Percentiles rank a stretch among this genome's conserved stretches.
Conservation (phyloP, 2,113 vertebrate genomes). For the Catharus fuscescens region DNA sequence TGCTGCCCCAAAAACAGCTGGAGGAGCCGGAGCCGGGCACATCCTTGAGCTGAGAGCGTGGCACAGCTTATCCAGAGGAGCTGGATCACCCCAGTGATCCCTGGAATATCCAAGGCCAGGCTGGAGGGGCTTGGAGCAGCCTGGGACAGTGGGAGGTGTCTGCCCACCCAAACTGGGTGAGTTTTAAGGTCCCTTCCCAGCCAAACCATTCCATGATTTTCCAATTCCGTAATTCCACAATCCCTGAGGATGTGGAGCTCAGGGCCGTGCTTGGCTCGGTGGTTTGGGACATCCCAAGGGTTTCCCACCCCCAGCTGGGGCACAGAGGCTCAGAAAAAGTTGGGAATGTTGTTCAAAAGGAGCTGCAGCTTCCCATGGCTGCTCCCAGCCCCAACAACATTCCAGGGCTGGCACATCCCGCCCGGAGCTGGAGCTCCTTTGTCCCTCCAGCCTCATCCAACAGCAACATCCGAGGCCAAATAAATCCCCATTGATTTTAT, state of each 20-base stretch:
- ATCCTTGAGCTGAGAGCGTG: background rate
- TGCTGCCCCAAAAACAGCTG: background rate
- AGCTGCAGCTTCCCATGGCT: background rate
- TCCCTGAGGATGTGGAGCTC: background rate
- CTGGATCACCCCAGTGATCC: background rate
- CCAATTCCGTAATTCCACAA: accelerated
- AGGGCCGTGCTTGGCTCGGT: accelerated
- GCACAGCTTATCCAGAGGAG: background rate
- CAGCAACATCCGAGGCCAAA: background rate
- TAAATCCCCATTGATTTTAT: constrained; percentile 36
- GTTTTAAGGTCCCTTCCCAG: background rate
- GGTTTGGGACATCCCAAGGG: background rate
- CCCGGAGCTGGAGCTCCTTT: background rate
- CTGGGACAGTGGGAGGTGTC: background rate
- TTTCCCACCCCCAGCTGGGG: background rate
- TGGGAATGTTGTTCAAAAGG: background rate
- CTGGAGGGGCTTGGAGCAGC: background rate
- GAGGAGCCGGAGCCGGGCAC: background rate
- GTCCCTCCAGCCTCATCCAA: background rate
- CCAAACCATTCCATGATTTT: background rate
- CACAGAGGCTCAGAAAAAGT: background rate
- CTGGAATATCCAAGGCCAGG: background rate
- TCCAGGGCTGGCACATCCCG: background rate
- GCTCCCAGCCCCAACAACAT: background rate
- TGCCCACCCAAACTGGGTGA: background rate